Conservation (phyloP, 2,113 vertebrate species). For the Heterotilapia buettikoferi region DNA sequence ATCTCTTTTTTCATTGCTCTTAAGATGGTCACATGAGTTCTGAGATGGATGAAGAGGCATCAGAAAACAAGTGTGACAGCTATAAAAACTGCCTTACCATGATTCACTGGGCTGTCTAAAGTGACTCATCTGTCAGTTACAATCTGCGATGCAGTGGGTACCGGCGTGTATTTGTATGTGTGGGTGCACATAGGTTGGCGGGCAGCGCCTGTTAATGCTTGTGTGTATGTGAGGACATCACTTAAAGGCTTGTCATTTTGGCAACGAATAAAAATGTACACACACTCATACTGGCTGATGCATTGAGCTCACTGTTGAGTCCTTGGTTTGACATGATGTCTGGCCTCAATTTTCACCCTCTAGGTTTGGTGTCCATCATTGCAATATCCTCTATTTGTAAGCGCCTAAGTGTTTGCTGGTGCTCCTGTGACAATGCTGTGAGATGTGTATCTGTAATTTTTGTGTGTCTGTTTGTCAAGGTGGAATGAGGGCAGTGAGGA, state of each 20-base stretch:
- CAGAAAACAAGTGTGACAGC: conserved; percentile 36
- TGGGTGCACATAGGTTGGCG: neutral
- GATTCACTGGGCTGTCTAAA: neutral
- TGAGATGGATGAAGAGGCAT: conserved; percentile 16
- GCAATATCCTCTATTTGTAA: conserved; percentile 3
- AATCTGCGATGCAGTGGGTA: neutral
- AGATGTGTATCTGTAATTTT: neutral
- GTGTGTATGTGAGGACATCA: neutral
- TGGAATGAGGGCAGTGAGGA: conserved; percentile 23
- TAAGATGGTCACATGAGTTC: neutral
- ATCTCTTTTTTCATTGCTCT: neutral
- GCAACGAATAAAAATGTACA: neutral
- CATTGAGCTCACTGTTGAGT: conserved; percentile 37
- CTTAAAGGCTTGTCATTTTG: neutral
- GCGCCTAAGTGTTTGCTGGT: neutral
- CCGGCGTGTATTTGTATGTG: neutral
- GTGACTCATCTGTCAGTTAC: conserved; percentile 17
- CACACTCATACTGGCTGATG: conserved; percentile 19
- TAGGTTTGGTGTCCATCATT: conserved; percentile 38
- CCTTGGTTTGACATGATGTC: conserved; percentile 37
- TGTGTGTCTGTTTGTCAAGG: conserved; percentile 20
- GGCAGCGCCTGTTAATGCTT: neutral
- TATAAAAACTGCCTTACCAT: neutral
- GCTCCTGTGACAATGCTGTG: neutral
- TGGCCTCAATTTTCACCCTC: conserved; percentile 59